Evolutionary conservation across 2,888 invertebrate species (phyloP).

Genomic region (Flexamia atlantica): DNA sequence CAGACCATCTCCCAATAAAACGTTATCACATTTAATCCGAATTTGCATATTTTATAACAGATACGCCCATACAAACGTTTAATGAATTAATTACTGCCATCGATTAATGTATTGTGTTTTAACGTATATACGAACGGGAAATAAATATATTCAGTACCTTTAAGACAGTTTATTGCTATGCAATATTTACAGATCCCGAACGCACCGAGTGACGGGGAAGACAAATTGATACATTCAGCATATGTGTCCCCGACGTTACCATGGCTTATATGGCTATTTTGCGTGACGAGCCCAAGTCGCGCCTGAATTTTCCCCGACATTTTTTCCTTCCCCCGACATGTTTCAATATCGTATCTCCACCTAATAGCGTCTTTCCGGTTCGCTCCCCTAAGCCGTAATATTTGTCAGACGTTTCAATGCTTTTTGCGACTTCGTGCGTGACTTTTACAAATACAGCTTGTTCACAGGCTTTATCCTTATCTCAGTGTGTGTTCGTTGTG

Average conservation of each 20-base stretch:
- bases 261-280: neutral
- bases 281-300: neutral
- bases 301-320: too few species aligned
- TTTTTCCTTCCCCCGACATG: neutral
- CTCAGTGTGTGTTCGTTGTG: too few species aligned
- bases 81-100: too few species aligned
- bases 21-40: too few species aligned
- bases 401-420: neutral
- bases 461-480: neutral
- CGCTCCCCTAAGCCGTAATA: neutral
- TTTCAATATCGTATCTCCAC: slow-evolving; percentile 2
- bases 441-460: neutral
- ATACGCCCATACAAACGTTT: too few species aligned
- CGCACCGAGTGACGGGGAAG: neutral
- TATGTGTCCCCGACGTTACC: neutral
- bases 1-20: too few species aligned
- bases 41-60: too few species aligned
- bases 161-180: too few species aligned
- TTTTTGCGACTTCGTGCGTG: neutral
- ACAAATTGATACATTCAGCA: slow-evolving; percentile 14
- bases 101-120: too few species aligned
- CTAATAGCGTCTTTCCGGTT: neutral
- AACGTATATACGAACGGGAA: too few species aligned
- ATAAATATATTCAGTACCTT: too few species aligned
- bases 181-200: too few species aligned